Base-by-base conservation (phyloP, 2,888 invertebrate species). In the Ennomos fuscantarius region DNA sequence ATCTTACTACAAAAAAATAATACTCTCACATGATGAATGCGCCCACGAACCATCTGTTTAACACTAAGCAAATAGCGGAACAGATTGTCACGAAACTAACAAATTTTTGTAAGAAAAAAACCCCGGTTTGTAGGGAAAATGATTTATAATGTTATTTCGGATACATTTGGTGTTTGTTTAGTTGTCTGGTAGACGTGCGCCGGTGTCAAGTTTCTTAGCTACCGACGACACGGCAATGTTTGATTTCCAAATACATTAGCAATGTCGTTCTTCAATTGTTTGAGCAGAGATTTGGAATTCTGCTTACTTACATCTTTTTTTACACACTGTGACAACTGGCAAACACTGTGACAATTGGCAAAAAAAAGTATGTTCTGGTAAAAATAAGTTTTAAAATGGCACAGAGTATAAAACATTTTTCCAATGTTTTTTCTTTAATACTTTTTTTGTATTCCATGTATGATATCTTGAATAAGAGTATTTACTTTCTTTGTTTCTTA, bases 11-110 rank as follows among this genome's bases (percentile, higher is more conserved):
- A 74, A 77, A 86, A 87, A 83, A 81, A 74, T 79, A 82, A 84
- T 82, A 77, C 15, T 68, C 72, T 65, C 75, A 81, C 75, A 87
- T 90, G 91, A 91, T 88, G 79, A 79, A 90, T 87, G 84, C 68
- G 60, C 69, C 57, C 63, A 59, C 62, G 66, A 59, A 68, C 80
- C 91, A 91, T 90, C 84, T 92, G 92, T 88, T 89, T 86, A 79
- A 87, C 83, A 76, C 80, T 84, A 84, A 89, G 90, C 89, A 89
- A 92, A 92, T 89, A 92, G 87, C 92, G 91, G 89, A 92, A 92
- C 92, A 88, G 90, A 89, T 87, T 87, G 91, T 88, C 86, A 88
- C 80, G 83, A 86, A 87, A 88, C 82, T 88, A 85, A 91, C 89
- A 87, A 87, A 91, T 90, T 89, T 85, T 73, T 72, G 62, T 69